These are phyloP conservation scores for Ictalurus punctatus DNA, from an alignment of 2,113 vertebrate species.

Conservation along the genomic window DNA sequence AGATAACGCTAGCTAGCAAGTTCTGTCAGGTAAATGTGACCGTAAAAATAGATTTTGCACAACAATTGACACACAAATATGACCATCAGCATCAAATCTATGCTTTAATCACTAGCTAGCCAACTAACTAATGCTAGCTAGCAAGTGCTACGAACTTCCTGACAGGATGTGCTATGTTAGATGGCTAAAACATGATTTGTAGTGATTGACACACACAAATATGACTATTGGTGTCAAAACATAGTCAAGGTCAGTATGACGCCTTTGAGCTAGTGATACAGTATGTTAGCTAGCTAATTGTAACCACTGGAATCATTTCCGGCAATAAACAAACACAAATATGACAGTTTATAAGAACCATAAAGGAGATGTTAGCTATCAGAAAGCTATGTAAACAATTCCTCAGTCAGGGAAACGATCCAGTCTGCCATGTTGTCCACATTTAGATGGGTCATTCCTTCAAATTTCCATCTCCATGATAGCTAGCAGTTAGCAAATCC, in stretches of 20 bases:
- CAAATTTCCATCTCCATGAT: neutral
- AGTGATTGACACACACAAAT: no score
- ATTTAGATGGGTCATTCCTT: neutral
- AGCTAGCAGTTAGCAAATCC: neutral
- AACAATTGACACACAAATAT: neutral
- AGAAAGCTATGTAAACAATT: neutral
- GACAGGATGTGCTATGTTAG: neutral
- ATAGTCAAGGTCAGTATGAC: no score
- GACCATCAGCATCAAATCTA: no score
- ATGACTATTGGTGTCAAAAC: no score
- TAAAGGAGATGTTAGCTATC: neutral
- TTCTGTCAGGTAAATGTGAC: no score
- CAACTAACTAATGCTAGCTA: neutral
- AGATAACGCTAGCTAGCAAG: no score
- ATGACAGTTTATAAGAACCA: neutral
- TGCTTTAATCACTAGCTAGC: neutral
- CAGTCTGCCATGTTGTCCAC: neutral
- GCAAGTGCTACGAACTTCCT: neutral
- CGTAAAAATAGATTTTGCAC: no score
- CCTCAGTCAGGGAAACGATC: neutral
- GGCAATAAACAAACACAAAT: neutral
- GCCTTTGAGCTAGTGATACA: no score
- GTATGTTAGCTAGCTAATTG: neutral
- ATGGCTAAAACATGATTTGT: no score
- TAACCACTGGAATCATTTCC: neutral